Evolutionary conservation across 1,140 invertebrate species (phyloP).

Genomic region (Lasaia peninsularis): DNA sequence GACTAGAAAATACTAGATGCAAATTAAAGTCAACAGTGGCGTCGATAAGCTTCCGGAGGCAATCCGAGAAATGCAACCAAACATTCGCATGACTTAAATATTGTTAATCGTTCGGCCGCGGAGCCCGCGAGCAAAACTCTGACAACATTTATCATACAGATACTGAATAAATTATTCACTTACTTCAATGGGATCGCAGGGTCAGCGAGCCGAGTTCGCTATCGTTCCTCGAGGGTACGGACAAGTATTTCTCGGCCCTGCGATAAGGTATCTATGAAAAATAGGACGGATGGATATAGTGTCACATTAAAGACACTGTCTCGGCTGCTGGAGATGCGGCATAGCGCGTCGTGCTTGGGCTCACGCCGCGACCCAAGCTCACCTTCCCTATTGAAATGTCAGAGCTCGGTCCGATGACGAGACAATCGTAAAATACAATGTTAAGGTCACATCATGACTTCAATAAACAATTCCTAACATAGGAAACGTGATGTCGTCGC

Average conservation of each 20-base stretch:
- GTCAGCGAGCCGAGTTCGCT: background rate
- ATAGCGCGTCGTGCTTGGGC: conserved; percentile 52
- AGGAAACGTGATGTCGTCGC: conserved; percentile 69
- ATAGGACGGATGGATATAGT: conserved; percentile 23
- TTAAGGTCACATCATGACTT: conserved; percentile 76
- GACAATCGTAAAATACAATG: conserved; percentile 75
- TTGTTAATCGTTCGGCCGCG: conserved; percentile 36
- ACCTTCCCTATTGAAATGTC: conserved; percentile 75
- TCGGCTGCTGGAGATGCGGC: conserved; percentile 34
- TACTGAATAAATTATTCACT: conserved; percentile 13
- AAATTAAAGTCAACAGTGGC: conserved; percentile 68
- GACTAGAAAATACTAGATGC: conserved; percentile 68
- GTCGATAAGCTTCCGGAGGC: conserved; percentile 60
- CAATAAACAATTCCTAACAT: conserved; percentile 74
- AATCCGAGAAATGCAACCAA: conserved; percentile 56
- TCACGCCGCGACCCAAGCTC: conserved; percentile 65
- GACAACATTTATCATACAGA: conserved; percentile 17
- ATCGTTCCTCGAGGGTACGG: background rate
- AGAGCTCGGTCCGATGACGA: conserved; percentile 66
- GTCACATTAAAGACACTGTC: conserved; percentile 18
- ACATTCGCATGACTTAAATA: conserved; percentile 34
- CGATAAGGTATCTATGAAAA: conserved; percentile 8
- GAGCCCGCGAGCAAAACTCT: background rate
- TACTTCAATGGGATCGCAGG: conserved; percentile 12
- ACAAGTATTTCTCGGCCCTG: conserved; percentile 8